phyloP scores from a whole-genome alignment of 1,140 invertebrate species.

The Caerostris darwini region DNA sequence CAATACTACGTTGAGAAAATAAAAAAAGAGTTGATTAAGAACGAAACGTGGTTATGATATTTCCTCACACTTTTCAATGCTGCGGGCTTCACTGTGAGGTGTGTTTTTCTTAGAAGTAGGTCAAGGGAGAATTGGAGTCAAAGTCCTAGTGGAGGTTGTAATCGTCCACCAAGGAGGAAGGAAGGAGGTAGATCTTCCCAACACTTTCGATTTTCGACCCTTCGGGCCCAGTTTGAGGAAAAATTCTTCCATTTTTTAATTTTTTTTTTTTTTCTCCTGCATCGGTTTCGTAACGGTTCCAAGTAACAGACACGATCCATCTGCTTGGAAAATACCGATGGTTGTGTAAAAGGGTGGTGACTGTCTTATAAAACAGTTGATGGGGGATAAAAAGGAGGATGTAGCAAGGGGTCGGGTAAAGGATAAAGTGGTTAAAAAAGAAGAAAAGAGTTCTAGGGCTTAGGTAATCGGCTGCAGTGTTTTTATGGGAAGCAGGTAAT shows the following conservation, averaged over 20 bases:
- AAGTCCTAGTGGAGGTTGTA: neutral
- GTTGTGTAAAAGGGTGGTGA: neutral
- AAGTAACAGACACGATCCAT: neutral
- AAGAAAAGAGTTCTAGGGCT: neutral
- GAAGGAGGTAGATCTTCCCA: neutral
- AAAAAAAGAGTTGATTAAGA: constrained; percentile 30
- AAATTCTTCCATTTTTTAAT: neutral
- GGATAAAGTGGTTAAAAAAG: neutral
- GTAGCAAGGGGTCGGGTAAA: neutral
- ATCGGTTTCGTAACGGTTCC: neutral
- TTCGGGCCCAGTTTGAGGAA: neutral
- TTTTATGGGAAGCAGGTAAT: neutral
- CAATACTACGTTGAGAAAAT: neutral
- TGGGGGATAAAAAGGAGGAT: neutral
- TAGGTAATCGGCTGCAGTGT: neutral
- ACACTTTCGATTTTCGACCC: neutral
- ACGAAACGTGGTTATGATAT: neutral
- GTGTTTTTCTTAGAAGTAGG: neutral
- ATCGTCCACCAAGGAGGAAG: neutral
- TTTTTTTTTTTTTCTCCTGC: neutral
- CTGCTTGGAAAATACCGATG: neutral
- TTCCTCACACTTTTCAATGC: neutral
- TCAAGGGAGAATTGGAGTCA: constrained; percentile 32
- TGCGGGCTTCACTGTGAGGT: neutral
- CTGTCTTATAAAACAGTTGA: neutral